A percentile compares a stretch with the other conserved stretches of the same genome.
Conservation (phyloP, 2,113 vertebrate genomes). For the Mohoua ochrocephala region DNA sequence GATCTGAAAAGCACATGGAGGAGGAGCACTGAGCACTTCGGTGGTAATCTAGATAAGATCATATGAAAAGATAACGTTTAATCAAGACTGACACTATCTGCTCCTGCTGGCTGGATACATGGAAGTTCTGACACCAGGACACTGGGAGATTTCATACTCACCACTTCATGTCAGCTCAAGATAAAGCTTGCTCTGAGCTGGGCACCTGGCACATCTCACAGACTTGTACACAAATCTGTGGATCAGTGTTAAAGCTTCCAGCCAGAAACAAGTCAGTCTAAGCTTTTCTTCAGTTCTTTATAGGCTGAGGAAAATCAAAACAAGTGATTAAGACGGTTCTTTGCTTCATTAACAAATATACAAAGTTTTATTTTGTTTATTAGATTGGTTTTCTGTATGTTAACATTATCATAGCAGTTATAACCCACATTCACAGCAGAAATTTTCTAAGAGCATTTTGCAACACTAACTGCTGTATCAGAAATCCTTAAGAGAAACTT, state of each 20-base stretch:
- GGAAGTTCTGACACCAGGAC: not conserved
- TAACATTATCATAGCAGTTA: slow-evolving; percentile 16
- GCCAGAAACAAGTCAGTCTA: not conserved
- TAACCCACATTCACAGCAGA: slow-evolving; percentile 47
- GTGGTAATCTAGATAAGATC: not conserved
- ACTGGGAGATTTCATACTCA: not conserved
- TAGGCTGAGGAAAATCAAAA: not conserved
- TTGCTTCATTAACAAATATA: slow-evolving; percentile 54
- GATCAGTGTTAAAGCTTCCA: not conserved
- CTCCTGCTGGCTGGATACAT: not conserved
- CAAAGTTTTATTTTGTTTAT: slow-evolving; percentile 54
- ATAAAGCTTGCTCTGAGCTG: not conserved
- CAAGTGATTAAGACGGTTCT: slow-evolving; percentile 39
- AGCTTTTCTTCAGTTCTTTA: not conserved
- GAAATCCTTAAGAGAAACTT: not conserved
- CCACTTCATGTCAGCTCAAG: not conserved
- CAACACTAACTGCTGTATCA: not conserved
- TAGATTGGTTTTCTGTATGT: slow-evolving; percentile 29
- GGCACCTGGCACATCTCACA: not conserved
- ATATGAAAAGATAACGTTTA: not conserved
- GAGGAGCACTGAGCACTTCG: not conserved
- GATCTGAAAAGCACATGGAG: not conserved
- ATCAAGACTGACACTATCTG: not conserved
- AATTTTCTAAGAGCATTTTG: not conserved
- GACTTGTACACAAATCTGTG: not conserved